Evolutionary conservation across 2,888 invertebrate genomes (phyloP).

Genomic region (Gastrophysa polygoni): DNA sequence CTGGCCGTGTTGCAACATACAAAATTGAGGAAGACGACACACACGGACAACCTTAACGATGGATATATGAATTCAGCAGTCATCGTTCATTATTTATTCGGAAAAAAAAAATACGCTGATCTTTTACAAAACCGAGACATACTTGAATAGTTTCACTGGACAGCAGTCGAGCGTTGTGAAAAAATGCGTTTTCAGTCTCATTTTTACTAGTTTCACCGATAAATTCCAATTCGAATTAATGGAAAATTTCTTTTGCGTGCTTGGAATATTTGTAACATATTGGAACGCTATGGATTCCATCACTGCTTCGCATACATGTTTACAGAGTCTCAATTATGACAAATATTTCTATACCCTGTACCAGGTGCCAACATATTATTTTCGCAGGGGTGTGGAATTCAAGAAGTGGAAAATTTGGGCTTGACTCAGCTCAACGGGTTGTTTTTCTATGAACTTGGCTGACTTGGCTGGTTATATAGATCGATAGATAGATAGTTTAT

Average conservation of each 20-base stretch:
- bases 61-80: background rate
- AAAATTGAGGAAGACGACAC: background rate
- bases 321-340: too few relatives aligned
- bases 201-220: constrained; percentile 13
- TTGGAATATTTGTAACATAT: too few relatives aligned
- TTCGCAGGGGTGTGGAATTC: too few relatives aligned
- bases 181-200: background rate
- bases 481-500: too few relatives aligned
- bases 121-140: constrained; percentile 8
- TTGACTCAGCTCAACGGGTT: too few relatives aligned
- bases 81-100: constrained; percentile 13
- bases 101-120: constrained; percentile 8
- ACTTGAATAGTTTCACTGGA: constrained; percentile 7
- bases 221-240: constrained; percentile 6
- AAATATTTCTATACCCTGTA: too few relatives aligned
- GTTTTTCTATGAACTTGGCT: too few relatives aligned
- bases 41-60: background rate
- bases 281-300: too few relatives aligned
- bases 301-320: too few relatives aligned
- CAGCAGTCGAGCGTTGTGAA: constrained; percentile 1
- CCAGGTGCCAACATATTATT: too few relatives aligned
- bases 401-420: too few relatives aligned
- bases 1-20: background rate
- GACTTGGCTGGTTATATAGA: too few relatives aligned
- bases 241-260: constrained; percentile 9